Evolutionary conservation across 2,797 vertebrate species (phyloP).

Genomic region (Siniperca obscura): DNA sequence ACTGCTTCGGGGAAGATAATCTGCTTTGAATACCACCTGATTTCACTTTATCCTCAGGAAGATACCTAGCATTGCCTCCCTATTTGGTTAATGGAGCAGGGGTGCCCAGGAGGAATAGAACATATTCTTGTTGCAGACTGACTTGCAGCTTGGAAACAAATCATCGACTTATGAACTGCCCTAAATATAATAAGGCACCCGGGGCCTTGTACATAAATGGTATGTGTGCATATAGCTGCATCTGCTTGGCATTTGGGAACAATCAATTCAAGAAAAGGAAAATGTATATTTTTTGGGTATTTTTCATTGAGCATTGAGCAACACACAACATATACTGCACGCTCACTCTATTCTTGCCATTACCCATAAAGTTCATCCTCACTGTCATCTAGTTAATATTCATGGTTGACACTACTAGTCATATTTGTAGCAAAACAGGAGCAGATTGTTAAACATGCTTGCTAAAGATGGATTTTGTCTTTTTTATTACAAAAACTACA

Average conservation of each 20-base stretch:
- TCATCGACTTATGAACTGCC: conserved; percentile 50
- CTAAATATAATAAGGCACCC: conserved; percentile 42
- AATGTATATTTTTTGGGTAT: background rate
- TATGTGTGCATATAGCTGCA: conserved; percentile 3
- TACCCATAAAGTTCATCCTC: background rate
- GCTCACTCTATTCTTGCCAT: background rate
- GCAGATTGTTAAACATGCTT: background rate
- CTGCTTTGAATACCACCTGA: conserved; percentile 74
- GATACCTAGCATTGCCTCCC: conserved; percentile 54
- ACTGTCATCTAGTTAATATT: background rate
- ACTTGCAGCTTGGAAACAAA: conserved; percentile 53
- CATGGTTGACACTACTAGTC: too few relatives aligned
- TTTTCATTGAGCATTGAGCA: background rate
- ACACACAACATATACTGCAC: background rate
- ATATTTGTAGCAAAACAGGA: background rate
- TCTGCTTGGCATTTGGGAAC: conserved; percentile 22
- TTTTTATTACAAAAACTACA: too few relatives aligned
- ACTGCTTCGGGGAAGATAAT: conserved; percentile 71
- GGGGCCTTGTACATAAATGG: conserved; percentile 12
- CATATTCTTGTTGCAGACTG: conserved; percentile 44
- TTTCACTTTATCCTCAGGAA: conserved; percentile 61
- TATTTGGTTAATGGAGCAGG: conserved; percentile 68
- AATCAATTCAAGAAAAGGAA: conserved; percentile 11
- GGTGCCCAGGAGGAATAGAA: conserved; percentile 42
- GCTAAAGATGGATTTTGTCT: too few relatives aligned